Percentiles rank a stretch among this genome's conserved stretches.
These are phyloP conservation scores for Pterocles burchelli DNA, from an alignment of 2,113 vertebrate genomes.

Conservation along the genomic window DNA sequence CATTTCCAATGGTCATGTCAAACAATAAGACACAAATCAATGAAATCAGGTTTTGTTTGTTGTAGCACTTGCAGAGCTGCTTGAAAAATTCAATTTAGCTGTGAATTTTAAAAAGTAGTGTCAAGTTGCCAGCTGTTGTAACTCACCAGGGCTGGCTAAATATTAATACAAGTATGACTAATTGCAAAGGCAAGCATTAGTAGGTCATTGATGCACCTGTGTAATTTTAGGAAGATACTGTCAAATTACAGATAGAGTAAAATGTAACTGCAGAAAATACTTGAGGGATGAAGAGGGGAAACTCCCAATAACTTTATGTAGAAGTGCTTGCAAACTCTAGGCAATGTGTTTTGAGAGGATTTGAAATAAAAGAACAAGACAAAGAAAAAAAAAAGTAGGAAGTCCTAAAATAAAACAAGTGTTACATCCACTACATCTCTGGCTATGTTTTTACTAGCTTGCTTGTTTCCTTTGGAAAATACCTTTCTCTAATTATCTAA, in stretches of 20 bases:
- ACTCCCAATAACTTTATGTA: not conserved
- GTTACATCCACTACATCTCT: not conserved
- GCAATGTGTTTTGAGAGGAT: not conserved
- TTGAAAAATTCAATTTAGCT: not conserved
- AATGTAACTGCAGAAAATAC: not conserved
- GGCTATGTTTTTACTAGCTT: not conserved
- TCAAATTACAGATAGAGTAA: not conserved
- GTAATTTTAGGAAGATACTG: not conserved
- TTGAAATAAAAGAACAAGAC: not conserved
- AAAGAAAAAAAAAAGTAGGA: not conserved
- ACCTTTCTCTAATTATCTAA: not conserved
- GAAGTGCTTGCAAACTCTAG: not conserved
- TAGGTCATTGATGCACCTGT: not conserved
- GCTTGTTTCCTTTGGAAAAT: not conserved
- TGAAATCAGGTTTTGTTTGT: not conserved
- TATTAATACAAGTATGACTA: not conserved
- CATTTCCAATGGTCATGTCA: not conserved
- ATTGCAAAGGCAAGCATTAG: not conserved
- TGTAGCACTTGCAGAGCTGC: not conserved
- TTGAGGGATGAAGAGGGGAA: not conserved
- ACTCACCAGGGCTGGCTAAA: not conserved
- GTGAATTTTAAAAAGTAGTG: not conserved
- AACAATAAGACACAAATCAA: not conserved
- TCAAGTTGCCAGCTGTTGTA: not conserved
- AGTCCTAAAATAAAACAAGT: not conserved